Conservation (phyloP, 2,113 vertebrate genomes). For the Litocranius walleri region DNA sequence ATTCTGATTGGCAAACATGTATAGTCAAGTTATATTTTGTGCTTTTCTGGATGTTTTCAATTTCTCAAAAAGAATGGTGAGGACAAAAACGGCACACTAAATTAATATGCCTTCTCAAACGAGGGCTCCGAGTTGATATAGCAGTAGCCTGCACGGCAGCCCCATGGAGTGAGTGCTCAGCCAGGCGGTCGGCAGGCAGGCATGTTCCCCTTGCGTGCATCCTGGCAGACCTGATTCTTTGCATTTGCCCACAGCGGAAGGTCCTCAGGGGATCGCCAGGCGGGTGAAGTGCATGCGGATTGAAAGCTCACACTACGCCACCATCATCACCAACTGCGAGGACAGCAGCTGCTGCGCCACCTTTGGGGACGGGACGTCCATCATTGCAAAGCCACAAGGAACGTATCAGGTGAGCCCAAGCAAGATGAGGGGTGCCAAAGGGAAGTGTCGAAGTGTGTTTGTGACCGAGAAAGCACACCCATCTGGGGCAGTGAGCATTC, state of each 20-base stretch:
- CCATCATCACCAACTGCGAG: constrained; percentile 85
- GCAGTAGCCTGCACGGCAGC: background rate
- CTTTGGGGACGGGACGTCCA: constrained; percentile 89
- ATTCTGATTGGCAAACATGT: background rate
- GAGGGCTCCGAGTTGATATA: background rate
- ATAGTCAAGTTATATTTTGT: background rate
- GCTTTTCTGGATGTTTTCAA: background rate
- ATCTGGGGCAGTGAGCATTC: background rate
- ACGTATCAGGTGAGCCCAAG: constrained; percentile 85
- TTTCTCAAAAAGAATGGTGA: background rate
- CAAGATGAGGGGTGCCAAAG: background rate
- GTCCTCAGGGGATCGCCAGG: background rate
- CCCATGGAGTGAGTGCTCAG: background rate
- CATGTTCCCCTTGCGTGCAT: fast-evolving
- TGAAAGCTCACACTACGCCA: constrained; percentile 88
- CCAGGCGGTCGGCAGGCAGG: background rate
- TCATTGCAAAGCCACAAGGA: constrained; percentile 85
- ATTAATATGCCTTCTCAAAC: background rate
- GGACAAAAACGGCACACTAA: background rate
- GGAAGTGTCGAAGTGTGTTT: background rate
- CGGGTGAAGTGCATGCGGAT: constrained; percentile 82
- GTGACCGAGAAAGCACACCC: background rate
- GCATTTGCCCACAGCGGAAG: constrained; percentile 57
- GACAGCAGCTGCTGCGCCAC: constrained; percentile 80
- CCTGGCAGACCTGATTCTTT: background rate